Evolutionary conservation across 2,113 vertebrate genomes (phyloP), one percentile per base, ranked within the genome.

Genomic region (Scytalopus superciliaris): DNA sequence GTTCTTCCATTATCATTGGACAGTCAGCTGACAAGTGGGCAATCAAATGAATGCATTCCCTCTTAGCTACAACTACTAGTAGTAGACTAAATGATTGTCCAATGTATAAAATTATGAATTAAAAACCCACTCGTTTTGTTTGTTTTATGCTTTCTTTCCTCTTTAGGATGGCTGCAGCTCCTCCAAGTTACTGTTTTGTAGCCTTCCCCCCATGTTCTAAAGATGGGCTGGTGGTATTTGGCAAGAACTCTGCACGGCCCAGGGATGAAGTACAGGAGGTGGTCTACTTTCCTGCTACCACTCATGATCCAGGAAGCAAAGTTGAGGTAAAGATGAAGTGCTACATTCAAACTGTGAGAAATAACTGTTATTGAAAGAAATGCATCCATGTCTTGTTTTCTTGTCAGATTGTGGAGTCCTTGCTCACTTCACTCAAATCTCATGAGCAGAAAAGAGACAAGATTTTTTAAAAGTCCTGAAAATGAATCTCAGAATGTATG

Each of bases 231-330:
- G 98, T 98, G 86, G 94, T 98, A 4, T 98, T 98, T 93, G 98
- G 98, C 17, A 98, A 98, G 87, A 98, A 98, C 70, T 98, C 98
- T 40, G 98, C 98, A 16, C 96, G 98, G 40, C 98, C 98, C 49
- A 94, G 98, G 89, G 98, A 98, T 94, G 98, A 98, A 79, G 98
- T 98, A 1, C 98, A 98, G 76, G 98, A 98, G 86, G 97, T 98
- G 14, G 97, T 98, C 60, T 98, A 98, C 89, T 97, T 98, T 50
- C 81, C 98, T 4, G 93, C 97, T 1, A 95, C 97, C 40, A 72
- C 88, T 57, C 97, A 98, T 5, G 97, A 98, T 23, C 95, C 97
- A 0, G 98, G 97, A 81, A 98, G 97, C 96, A 98, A 98, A 96
- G 97, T 98, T 35, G 97, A 98, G 98, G 98, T 98, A 96, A 97